Evolutionary conservation across 1,140 invertebrate species (phyloP).

Genomic region (Leptoteleia sp.): DNA sequence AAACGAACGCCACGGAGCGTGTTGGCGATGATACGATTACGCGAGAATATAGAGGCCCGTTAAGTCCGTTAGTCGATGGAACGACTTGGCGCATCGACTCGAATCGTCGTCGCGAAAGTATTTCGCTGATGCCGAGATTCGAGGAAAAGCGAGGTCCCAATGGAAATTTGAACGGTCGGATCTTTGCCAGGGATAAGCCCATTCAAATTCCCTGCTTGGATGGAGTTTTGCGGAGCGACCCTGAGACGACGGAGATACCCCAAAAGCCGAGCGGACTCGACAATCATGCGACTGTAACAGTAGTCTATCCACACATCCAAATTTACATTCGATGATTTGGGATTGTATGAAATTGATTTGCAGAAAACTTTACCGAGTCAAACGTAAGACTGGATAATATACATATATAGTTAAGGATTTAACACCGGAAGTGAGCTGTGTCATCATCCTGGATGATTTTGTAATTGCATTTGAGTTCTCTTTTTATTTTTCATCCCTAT

Average conservation of each 20-base stretch:
- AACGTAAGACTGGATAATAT: too few species aligned
- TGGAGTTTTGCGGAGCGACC: not conserved
- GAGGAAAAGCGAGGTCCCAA: not conserved
- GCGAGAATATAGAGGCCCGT: slow-evolving; percentile 32
- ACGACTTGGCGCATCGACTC: slow-evolving; percentile 5
- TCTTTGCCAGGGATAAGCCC: not conserved
- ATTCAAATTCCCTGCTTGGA: not conserved
- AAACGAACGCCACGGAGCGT: slow-evolving; percentile 24
- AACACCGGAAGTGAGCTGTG: too few species aligned
- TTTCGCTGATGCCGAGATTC: slow-evolving; percentile 4
- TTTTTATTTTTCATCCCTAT: too few species aligned
- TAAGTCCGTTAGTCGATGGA: slow-evolving; percentile 49
- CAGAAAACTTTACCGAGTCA: too few species aligned
- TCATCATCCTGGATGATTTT: too few species aligned
- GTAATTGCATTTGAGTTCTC: too few species aligned
- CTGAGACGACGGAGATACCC: not conserved
- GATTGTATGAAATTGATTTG: too few species aligned
- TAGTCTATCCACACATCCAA: not conserved
- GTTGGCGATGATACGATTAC: slow-evolving; percentile 34
- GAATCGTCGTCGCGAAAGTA: slow-evolving; percentile 19
- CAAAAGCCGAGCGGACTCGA: slow-evolving; percentile 25
- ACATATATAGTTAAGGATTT: too few species aligned
- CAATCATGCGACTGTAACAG: slow-evolving; percentile 18
- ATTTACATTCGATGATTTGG: too few species aligned
- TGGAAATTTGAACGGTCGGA: slow-evolving; percentile 7